Evolutionary conservation across 2,888 invertebrate genomes (phyloP).

Genomic region (Colostygia pectinataria): DNA sequence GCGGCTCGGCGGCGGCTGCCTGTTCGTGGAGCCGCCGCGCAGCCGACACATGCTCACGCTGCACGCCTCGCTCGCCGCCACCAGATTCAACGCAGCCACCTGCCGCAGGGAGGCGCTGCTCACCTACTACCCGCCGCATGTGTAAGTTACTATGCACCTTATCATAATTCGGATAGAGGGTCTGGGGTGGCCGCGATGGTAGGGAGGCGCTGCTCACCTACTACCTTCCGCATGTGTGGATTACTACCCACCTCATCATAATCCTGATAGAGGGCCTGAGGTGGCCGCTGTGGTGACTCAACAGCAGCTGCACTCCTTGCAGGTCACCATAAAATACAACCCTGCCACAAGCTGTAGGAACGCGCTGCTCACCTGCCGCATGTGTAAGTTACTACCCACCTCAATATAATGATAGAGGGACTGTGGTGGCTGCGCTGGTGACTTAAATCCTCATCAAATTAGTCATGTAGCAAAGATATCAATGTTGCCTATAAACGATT

Average conservation of each 20-base stretch:
- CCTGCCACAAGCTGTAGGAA: slow-evolving; percentile 83
- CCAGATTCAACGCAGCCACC: slow-evolving; percentile 76
- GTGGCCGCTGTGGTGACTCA: slow-evolving; percentile 88
- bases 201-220: too few relatives aligned
- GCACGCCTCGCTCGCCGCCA: slow-evolving; percentile 79
- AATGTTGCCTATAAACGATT: too few relatives aligned
- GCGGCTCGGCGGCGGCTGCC: slow-evolving; percentile 81
- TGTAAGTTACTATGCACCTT: too few relatives aligned
- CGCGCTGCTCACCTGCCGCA: slow-evolving; percentile 89
- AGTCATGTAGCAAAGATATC: too few relatives aligned
- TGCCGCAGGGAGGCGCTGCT: slow-evolving; percentile 86
- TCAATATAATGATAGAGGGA: too few relatives aligned
- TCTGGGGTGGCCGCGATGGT: too few relatives aligned
- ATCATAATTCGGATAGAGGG: too few relatives aligned
- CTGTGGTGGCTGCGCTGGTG: too few relatives aligned
- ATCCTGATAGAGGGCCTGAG: slow-evolving; percentile 96
- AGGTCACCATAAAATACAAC: slow-evolving; percentile 64
- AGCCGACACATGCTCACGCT: slow-evolving; percentile 84
- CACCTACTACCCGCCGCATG: slow-evolving; percentile 92
- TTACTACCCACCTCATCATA: too few relatives aligned
- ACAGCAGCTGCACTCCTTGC: slow-evolving; percentile 82
- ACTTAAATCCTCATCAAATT: too few relatives aligned
- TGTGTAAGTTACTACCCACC: slow-evolving; percentile 94
- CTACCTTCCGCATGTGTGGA: too few relatives aligned
- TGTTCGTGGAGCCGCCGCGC: slow-evolving; percentile 60